A percentile compares a stretch with the other conserved stretches of the same genome.
phyloP scores from a whole-genome alignment of 2,888 invertebrate species.

The Chelonus formosanus region DNA sequence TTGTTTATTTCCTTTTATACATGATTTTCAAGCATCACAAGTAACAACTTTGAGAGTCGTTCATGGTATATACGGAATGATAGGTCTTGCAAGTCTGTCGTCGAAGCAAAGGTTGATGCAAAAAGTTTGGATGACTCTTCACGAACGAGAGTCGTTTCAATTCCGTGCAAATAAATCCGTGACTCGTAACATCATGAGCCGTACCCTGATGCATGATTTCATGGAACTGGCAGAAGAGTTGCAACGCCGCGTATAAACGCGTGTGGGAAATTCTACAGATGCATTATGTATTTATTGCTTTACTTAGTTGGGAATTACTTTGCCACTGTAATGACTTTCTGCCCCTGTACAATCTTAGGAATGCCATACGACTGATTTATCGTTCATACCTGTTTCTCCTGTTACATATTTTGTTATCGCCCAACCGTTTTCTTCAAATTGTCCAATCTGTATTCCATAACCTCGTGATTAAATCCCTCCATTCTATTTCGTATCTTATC shows the following conservation, averaged over 20 bases:
- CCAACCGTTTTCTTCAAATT: not conserved
- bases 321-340: slow-evolving; percentile 58
- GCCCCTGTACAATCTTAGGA: slow-evolving; percentile 40
- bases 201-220: slow-evolving; percentile 56
- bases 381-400: slow-evolving; percentile 32
- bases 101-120: slow-evolving; percentile 1
- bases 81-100: slow-evolving; percentile 10
- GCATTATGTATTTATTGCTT: slow-evolving; percentile 63
- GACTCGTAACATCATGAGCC: slow-evolving; percentile 42
- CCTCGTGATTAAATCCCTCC: slow-evolving; percentile 20
- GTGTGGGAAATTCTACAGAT: slow-evolving; percentile 59
- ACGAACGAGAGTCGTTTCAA: slow-evolving; percentile 28
- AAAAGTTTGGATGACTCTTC: slow-evolving; percentile 9
- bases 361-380: slow-evolving; percentile 54
- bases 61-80: slow-evolving; percentile 5
- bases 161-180: slow-evolving; percentile 53
- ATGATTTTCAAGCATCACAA: slow-evolving; percentile 4
- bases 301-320: slow-evolving; percentile 62
- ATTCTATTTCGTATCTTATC: slow-evolving; percentile 2
- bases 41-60: slow-evolving; percentile 3
- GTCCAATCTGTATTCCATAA: slow-evolving; percentile 5
- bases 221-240: slow-evolving; percentile 48
- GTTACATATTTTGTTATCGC: slow-evolving; percentile 10
- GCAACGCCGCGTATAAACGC: slow-evolving; percentile 26
- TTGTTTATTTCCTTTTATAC: not conserved